phyloP scores from a whole-genome alignment of 2,797 vertebrate genomes.

The Melanotaenia nigrans region DNA sequence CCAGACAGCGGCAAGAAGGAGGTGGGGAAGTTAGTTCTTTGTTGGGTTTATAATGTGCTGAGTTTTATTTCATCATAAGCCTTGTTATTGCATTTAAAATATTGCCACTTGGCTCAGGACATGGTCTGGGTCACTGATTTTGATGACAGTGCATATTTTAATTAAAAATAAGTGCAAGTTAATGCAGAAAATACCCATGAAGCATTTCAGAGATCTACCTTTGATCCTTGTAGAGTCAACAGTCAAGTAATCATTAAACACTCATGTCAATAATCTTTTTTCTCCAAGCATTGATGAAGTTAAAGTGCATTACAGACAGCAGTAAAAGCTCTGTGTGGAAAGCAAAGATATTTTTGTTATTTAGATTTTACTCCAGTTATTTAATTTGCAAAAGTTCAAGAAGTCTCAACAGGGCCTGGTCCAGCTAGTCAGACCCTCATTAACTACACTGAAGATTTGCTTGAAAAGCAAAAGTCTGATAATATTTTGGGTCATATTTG shows the following conservation, averaged over 20 bases:
- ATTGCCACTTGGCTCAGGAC: background rate
- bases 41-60: background rate
- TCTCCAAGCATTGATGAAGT: background rate
- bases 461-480: background rate
- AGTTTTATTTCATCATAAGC: background rate
- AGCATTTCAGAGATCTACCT: constrained; percentile 55
- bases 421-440: background rate
- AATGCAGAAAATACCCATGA: background rate
- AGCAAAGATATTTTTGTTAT: background rate
- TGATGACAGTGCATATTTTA: background rate
- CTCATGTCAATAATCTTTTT: constrained; percentile 5
- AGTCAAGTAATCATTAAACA: constrained; percentile 66
- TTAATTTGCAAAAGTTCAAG: background rate
- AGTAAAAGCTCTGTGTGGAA: background rate
- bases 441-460: background rate
- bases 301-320: background rate
- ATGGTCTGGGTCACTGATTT: background rate
- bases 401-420: background rate
- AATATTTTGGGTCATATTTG: background rate
- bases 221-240: constrained; percentile 66
- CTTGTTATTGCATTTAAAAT: background rate
- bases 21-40: constrained; percentile 75
- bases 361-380: background rate
- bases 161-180: background rate
- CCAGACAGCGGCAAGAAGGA: constrained; percentile 92